Conservation (phyloP, 2,888 invertebrate species). For the Luperina nickerlii region DNA sequence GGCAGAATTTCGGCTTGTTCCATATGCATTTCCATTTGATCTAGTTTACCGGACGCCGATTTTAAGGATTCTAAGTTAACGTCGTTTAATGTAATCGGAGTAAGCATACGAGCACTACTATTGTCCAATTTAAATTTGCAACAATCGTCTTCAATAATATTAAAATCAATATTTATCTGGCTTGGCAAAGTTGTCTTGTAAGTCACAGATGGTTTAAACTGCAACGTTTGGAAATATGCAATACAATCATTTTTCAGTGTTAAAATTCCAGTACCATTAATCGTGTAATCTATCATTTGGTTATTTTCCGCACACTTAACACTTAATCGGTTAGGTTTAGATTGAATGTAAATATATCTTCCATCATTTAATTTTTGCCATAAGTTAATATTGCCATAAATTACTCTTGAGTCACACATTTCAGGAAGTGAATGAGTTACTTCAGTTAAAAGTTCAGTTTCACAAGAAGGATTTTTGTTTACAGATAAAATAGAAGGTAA, state of each 20-base stretch:
- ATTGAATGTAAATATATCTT: conserved; percentile 51
- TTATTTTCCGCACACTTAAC: conserved; percentile 17
- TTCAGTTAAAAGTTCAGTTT: conserved; percentile 39
- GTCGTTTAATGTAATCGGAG: conserved; percentile 29
- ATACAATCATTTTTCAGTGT: conserved; percentile 30
- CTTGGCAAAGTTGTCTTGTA: conserved; percentile 27
- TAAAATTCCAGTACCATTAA: conserved; percentile 34
- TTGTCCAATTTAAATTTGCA: conserved; percentile 36
- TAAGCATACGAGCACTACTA: conserved; percentile 17
- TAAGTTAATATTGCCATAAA: conserved; percentile 39
- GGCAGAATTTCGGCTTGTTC: conserved; percentile 4
- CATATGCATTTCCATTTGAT: conserved; percentile 23
- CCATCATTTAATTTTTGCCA: conserved; percentile 49
- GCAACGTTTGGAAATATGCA: conserved; percentile 40
- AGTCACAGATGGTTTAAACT: conserved; percentile 32
- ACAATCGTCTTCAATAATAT: conserved; percentile 39
- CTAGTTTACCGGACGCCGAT: conserved; percentile 29
- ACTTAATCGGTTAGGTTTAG: conserved; percentile 33
- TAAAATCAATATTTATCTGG: conserved; percentile 29
- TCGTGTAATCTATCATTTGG: conserved; percentile 16
- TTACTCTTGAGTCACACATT: conserved; percentile 31
- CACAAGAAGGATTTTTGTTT: conserved; percentile 25
- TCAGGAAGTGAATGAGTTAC: conserved; percentile 14
- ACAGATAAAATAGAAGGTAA: conserved; percentile 33
- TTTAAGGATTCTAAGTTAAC: conserved; percentile 39